Conservation (phyloP, 1,140 invertebrate genomes). For the Capitella teleta region DNA sequence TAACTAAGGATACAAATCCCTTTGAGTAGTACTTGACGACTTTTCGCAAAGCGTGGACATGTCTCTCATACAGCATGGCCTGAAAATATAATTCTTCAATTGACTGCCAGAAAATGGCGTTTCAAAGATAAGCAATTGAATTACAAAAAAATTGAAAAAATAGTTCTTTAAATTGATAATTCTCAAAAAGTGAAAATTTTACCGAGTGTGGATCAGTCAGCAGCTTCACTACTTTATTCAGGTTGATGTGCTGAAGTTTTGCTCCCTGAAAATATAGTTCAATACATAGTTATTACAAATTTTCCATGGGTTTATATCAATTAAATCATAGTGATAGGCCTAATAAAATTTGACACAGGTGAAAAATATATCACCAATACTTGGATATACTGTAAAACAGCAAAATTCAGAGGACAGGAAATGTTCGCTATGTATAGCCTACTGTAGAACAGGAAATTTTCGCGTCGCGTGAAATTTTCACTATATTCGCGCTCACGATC, state of each 20-base stretch:
- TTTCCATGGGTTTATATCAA: neutral
- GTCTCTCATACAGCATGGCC: conserved; percentile 36
- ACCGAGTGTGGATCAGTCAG: conserved; percentile 41
- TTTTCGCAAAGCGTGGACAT: conserved; percentile 34
- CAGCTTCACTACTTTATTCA: conserved; percentile 38
- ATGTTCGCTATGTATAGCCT: neutral
- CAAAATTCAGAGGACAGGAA: neutral
- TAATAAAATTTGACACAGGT: neutral
- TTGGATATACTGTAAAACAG: neutral
- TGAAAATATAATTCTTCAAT: conserved; percentile 17
- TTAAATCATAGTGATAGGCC: neutral
- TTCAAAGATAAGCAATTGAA: neutral
- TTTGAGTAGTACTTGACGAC: conserved; percentile 31
- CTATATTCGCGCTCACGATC: too few species aligned
- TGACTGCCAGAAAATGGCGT: neutral
- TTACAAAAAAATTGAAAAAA: neutral
- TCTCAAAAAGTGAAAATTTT: conserved; percentile 14
- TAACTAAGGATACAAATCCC: conserved; percentile 39
- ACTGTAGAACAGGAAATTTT: too few species aligned
- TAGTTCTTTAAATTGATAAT: neutral
- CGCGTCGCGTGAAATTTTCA: too few species aligned
- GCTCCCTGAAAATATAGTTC: conserved; percentile 18
- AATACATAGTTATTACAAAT: conserved; percentile 7
- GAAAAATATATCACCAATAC: neutral
- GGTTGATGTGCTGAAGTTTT: conserved; percentile 30